Evolutionary conservation across 1,140 invertebrate species (phyloP), one percentile per base, ranked within the genome.

Genomic region (Microvelia longipes): DNA sequence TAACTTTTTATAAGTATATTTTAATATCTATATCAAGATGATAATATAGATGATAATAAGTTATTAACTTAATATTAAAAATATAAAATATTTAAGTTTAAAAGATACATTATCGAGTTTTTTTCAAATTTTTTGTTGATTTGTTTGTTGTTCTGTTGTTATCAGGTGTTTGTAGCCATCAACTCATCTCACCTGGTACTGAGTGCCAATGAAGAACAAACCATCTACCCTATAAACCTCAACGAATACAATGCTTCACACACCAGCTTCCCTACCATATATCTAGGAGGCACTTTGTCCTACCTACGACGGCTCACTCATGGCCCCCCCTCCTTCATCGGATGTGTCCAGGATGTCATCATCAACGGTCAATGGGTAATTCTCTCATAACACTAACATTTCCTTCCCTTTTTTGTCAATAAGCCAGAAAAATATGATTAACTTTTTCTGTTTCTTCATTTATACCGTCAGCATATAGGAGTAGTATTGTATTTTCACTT

Each of bases 331-430:
- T 88, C 85, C 72, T 93, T 93, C 78, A 88, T 94, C 24, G 94
- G 94, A 1, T 98, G 95, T 78, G 88, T 94, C 78, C 89, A 95
- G 78, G 94, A 98, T 78, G 87, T 96, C 11, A 84, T 88, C 28
- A 88, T 96, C 28, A 94, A 96, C 78, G 87, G 86, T 2, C 85
- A 89, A 77, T 90, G 90, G 86, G 85, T 91, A 70, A 68, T 72
- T 74, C 66, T 62, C 50, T 70, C 70, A 71, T 67, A 69, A 15
- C 2, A 35, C 25, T 19, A 68, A 25, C 2, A 60, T 68, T 26
- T 29, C 15, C 2, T 67, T 67, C 28, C 25, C 1, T 1, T 1
- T 66, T 28, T 66, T 66, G 27, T 24, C 27, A 1, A 1, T n/a
- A 2, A 27, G 65, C n/a, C n/a, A n/a, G n/a, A n/a, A n/a, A n/a